A percentile compares a stretch with the other conserved stretches of the same genome.
phyloP scores from a whole-genome alignment of 2,888 invertebrate genomes.

The Ectemnius continuus region DNA sequence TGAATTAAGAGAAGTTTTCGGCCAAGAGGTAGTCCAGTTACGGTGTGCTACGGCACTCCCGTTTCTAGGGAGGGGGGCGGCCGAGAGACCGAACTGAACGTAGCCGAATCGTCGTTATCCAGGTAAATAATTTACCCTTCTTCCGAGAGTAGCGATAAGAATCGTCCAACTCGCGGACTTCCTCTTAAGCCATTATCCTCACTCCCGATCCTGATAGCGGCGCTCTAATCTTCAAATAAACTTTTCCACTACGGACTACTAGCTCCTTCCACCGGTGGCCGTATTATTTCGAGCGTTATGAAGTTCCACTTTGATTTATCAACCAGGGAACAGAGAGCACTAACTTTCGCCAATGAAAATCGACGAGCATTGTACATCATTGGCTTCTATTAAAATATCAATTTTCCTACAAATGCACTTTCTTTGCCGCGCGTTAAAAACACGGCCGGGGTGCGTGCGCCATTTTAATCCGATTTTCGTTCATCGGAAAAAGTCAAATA shows the following conservation, averaged over 20 bases:
- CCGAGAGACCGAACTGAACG: not conserved
- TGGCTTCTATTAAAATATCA: too few relatives aligned
- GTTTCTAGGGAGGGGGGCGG: not conserved
- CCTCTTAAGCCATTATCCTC: conserved; percentile 14
- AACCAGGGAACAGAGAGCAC: not conserved
- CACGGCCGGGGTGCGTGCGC: conserved; percentile 7
- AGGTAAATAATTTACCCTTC: conserved; percentile 47
- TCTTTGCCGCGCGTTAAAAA: not conserved
- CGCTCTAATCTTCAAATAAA: not conserved
- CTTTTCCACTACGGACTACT: not conserved
- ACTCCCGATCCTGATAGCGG: conserved; percentile 7
- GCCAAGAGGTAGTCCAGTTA: conserved; percentile 1
- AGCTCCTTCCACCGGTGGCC: too few relatives aligned
- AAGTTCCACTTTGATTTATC: not conserved
- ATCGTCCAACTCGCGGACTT: conserved; percentile 15
- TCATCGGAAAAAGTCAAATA: conserved; percentile 59
- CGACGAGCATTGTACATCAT: too few relatives aligned
- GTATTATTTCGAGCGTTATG: too few relatives aligned
- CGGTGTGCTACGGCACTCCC: conserved; percentile 6
- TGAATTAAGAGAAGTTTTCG: conserved; percentile 49
- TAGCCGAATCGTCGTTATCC: conserved; percentile 31
- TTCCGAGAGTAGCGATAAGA: conserved; percentile 28
- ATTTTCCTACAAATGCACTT: not conserved
- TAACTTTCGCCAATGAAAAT: too few relatives aligned
- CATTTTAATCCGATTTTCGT: conserved; percentile 62